phyloP scores from a whole-genome alignment of 2,797 vertebrate species.

The Anolis apletophallus region DNA sequence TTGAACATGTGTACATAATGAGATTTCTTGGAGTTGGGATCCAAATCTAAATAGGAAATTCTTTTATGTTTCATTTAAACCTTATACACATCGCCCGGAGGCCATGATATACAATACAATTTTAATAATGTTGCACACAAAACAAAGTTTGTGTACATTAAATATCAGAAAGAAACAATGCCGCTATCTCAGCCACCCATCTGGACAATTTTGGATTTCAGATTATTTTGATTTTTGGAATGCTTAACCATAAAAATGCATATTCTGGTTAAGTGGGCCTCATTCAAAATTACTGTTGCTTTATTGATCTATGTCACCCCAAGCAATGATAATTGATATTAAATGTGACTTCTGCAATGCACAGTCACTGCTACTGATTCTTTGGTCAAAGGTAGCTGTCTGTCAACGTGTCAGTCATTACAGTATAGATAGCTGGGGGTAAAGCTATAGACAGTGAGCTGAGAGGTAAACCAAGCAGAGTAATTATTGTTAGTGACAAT shows the following conservation, averaged over 20 bases:
- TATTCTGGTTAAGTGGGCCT: not conserved
- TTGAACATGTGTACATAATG: too few relatives aligned
- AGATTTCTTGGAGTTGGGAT: too few relatives aligned
- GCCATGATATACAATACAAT: too few relatives aligned
- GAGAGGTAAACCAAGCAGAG: not conserved
- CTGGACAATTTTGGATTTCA: too few relatives aligned
- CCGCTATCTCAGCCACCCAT: too few relatives aligned
- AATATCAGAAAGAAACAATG: too few relatives aligned
- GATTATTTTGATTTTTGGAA: too few relatives aligned
- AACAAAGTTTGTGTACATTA: too few relatives aligned
- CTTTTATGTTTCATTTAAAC: too few relatives aligned
- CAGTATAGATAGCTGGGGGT: not conserved
- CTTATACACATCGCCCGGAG: too few relatives aligned
- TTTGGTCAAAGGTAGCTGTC: not conserved
- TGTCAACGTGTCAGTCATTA: not conserved
- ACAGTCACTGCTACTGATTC: not conserved
- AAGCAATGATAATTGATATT: not conserved
- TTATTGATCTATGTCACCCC: not conserved
- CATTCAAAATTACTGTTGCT: not conserved
- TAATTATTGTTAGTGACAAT: not conserved
- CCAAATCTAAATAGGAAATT: too few relatives aligned
- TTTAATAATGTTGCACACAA: too few relatives aligned
- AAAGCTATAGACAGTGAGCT: not conserved
- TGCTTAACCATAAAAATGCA: not conserved
- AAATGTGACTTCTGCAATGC: not conserved